Evolutionary conservation across 2,113 vertebrate genomes (phyloP).

Genomic region (Rana temporaria): DNA sequence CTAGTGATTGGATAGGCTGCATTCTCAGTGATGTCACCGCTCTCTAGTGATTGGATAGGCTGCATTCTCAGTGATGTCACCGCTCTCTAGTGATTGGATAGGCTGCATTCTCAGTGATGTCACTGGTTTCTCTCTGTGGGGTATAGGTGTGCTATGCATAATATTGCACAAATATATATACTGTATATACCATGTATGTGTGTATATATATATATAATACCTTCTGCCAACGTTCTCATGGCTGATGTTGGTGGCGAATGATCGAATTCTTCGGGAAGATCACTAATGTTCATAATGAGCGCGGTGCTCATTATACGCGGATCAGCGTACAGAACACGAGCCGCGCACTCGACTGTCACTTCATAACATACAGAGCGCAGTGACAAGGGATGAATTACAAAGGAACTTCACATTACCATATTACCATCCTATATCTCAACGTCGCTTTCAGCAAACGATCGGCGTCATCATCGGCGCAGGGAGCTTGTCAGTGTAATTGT

Average conservation of each 20-base stretch:
- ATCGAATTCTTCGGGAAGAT: constrained; percentile 2
- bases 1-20: too few relatives aligned
- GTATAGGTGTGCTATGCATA: too few relatives aligned
- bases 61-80: too few relatives aligned
- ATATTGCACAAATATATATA: too few relatives aligned
- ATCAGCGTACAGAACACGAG: constrained; percentile 1
- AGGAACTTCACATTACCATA: constrained; percentile 13
- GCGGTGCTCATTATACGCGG: constrained; percentile 20
- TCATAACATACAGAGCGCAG: not conserved
- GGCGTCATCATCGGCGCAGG: not conserved
- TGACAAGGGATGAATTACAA: constrained; percentile 36
- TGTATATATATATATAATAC: too few relatives aligned
- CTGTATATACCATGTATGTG: too few relatives aligned
- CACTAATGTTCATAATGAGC: constrained; percentile 34
- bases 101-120: too few relatives aligned
- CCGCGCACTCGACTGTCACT: constrained; percentile 24
- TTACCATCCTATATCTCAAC: constrained; percentile 31
- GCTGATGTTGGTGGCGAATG: not conserved
- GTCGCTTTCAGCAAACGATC: constrained; percentile 1
- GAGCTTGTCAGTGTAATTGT: not conserved
- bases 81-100: too few relatives aligned
- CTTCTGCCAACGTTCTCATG: too few relatives aligned
- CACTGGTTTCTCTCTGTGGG: too few relatives aligned
- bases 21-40: too few relatives aligned
- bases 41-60: too few relatives aligned